Percentiles rank a stretch among this genome's conserved stretches.
These are phyloP conservation scores for Aleiodes leptofemur DNA, from an alignment of 2,888 invertebrate species.

Conservation along the genomic window DNA sequence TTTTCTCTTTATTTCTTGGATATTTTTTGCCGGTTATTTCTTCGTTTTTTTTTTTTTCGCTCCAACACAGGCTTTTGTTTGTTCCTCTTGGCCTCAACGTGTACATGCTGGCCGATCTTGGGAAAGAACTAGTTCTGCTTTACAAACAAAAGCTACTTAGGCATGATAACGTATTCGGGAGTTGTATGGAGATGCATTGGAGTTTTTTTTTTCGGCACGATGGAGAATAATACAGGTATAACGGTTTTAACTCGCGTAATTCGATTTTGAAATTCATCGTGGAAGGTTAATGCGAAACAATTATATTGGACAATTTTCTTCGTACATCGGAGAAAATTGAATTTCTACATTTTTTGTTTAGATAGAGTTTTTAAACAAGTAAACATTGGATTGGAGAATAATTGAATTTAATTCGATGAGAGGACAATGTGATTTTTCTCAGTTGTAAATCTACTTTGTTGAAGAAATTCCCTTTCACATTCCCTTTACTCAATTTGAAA, in stretches of 20 bases:
- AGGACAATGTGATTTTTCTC: too few species aligned
- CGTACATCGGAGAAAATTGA: too few species aligned
- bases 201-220: slow-evolving; percentile 36
- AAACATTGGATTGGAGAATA: too few species aligned
- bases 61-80: not conserved
- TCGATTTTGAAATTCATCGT: slow-evolving; percentile 25
- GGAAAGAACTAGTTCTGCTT: slow-evolving; percentile 54
- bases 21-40: slow-evolving; percentile 20
- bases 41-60: slow-evolving; percentile 7
- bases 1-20: slow-evolving; percentile 4
- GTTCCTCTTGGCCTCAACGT: slow-evolving; percentile 14
- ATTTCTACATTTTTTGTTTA: too few species aligned
- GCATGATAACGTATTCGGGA: slow-evolving; percentile 64
- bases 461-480: too few species aligned
- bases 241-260: slow-evolving; percentile 50
- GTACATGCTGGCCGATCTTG: slow-evolving; percentile 29
- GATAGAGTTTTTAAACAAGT: too few species aligned
- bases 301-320: not conserved
- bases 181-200: slow-evolving; percentile 46
- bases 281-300: slow-evolving; percentile 7
- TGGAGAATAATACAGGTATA: slow-evolving; percentile 51
- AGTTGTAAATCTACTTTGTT: too few species aligned
- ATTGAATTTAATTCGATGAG: too few species aligned
- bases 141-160: slow-evolving; percentile 66
- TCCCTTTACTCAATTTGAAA: too few species aligned